A percentile compares a stretch with the other conserved stretches of the same genome.
Evolutionary conservation across 2,888 invertebrate species (phyloP).

Genomic region (Amphiduros pacificus): DNA sequence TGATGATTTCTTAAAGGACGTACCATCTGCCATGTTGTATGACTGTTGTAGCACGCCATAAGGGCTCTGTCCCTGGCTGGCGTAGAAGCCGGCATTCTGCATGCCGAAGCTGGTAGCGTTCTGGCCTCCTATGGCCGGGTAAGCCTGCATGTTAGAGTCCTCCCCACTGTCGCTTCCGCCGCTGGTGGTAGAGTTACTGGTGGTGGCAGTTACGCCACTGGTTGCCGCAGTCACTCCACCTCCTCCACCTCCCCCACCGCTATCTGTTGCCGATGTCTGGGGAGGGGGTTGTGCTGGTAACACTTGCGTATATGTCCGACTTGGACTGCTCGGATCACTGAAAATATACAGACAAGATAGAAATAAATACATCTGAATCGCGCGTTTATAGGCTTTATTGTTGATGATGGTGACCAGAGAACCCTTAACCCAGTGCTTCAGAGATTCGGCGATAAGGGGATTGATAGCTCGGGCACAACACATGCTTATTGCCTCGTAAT

Average conservation of each 20-base stretch:
- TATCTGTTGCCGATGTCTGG: slow-evolving; percentile 2
- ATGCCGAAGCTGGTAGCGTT: slow-evolving; percentile 31
- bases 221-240: neutral
- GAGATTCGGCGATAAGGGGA: too few species aligned
- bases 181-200: neutral
- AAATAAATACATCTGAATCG: neutral
- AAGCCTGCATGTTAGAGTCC: slow-evolving; percentile 31
- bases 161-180: slow-evolving; percentile 1
- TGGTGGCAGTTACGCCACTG: slow-evolving; percentile 1
- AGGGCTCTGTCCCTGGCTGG: slow-evolving; percentile 19
- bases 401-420: neutral
- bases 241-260: neutral
- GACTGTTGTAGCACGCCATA: slow-evolving; percentile 25
- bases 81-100: slow-evolving; percentile 30
- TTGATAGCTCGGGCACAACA: too few species aligned
- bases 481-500: too few species aligned
- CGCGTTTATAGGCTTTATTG: neutral
- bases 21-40: slow-evolving; percentile 24
- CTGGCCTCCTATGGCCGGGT: slow-evolving; percentile 28
- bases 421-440: neutral
- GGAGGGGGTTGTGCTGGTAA: slow-evolving; percentile 1
- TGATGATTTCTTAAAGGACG: slow-evolving; percentile 3
- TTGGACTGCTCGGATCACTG: slow-evolving; percentile 12
- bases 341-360: neutral
- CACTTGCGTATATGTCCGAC: slow-evolving; percentile 2